These are phyloP conservation scores for Linepithema humile DNA, from an alignment of 1,140 invertebrate species.

Conservation along the genomic window DNA sequence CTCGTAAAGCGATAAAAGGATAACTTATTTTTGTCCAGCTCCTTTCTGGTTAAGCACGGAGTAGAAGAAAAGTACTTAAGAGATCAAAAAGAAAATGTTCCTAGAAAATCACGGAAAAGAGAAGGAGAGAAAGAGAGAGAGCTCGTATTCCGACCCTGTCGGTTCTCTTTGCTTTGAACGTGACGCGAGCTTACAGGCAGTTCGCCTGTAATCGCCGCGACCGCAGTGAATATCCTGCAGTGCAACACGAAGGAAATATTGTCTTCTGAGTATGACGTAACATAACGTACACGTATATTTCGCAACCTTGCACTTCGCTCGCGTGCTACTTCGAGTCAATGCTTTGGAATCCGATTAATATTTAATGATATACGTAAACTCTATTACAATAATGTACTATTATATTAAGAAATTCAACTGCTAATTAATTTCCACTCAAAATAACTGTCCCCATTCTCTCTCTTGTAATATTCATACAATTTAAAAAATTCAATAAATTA, in stretches of 20 bases:
- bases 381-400: not conserved
- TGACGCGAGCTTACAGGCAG: not conserved
- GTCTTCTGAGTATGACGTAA: slow-evolving; percentile 12
- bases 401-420: not conserved
- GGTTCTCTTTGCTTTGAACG: slow-evolving; percentile 8
- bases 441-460: too few relatives aligned
- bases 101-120: not conserved
- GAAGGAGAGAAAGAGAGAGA: not conserved
- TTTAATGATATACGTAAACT: not conserved
- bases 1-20: slow-evolving; percentile 26
- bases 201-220: not conserved
- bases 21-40: slow-evolving; percentile 25
- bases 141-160: not conserved
- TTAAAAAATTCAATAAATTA: not conserved
- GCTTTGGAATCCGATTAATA: slow-evolving; percentile 16
- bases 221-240: slow-evolving; percentile 6
- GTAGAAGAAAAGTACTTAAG: not conserved
- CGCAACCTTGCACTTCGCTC: slow-evolving; percentile 11
- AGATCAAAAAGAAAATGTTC: not conserved
- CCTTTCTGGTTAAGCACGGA: not conserved
- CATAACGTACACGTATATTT: not conserved
- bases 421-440: not conserved
- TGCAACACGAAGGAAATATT: slow-evolving; percentile 9
- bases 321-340: not conserved
- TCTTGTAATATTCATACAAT: not conserved